A percentile compares a stretch with the other conserved stretches of the same genome.
phyloP scores from a whole-genome alignment of 2,888 invertebrate genomes.

The Rhyacophila evoluta region DNA sequence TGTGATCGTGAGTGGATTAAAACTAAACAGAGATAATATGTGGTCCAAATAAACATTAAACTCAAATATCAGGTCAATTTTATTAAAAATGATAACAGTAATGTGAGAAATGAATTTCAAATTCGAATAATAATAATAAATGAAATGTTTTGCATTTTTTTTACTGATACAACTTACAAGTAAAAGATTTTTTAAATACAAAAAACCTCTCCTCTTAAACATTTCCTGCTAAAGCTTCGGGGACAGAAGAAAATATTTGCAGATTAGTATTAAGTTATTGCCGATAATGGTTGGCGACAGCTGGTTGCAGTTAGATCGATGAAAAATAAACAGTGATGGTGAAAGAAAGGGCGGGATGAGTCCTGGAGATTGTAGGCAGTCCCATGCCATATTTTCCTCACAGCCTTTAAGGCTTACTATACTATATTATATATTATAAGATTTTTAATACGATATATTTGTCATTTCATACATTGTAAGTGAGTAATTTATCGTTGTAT shows the following conservation, averaged over 20 bases:
- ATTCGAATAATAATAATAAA: slow-evolving; percentile 26
- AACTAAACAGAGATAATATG: slow-evolving; percentile 42
- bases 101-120: slow-evolving; percentile 30
- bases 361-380: slow-evolving; percentile 8
- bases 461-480: too few species aligned
- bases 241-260: slow-evolving; percentile 55
- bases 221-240: slow-evolving; percentile 54
- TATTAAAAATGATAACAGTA: slow-evolving; percentile 34
- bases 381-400: background rate
- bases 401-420: too few species aligned
- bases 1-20: slow-evolving; percentile 76
- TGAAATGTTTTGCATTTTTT: slow-evolving; percentile 25
- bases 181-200: slow-evolving; percentile 36
- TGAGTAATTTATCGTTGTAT: too few species aligned
- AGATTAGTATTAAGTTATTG: slow-evolving; percentile 53
- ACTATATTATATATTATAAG: too few species aligned
- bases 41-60: slow-evolving; percentile 35
- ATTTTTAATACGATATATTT: too few species aligned
- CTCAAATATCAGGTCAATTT: slow-evolving; percentile 36
- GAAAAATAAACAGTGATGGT: slow-evolving; percentile 31
- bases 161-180: slow-evolving; percentile 51
- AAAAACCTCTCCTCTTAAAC: slow-evolving; percentile 54
- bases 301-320: slow-evolving; percentile 23
- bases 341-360: slow-evolving; percentile 22
- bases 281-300: slow-evolving; percentile 26